Evolutionary conservation across 2,797 vertebrate species (phyloP).

Genomic region (Champsocephalus esox): DNA sequence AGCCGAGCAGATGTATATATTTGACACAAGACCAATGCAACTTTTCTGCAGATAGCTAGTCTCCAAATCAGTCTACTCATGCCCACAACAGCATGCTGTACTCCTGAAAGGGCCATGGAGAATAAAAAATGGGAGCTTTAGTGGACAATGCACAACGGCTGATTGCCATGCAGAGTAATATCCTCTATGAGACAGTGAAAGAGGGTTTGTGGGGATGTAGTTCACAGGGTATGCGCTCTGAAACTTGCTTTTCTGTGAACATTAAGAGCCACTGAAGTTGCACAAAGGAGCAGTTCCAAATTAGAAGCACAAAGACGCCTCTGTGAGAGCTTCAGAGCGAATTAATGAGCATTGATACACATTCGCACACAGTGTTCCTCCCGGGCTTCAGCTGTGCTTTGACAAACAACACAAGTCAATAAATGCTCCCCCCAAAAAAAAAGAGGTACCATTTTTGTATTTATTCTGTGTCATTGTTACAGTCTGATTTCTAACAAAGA

Average conservation of each 20-base stretch:
- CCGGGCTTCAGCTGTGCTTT: constrained; percentile 58
- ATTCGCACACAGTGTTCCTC: constrained; percentile 76
- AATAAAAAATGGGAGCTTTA: constrained; percentile 50
- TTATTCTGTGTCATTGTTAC: not conserved
- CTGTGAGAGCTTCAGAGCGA: constrained; percentile 80
- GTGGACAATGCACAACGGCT: constrained; percentile 69
- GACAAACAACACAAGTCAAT: constrained; percentile 47
- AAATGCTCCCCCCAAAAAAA: constrained; percentile 15
- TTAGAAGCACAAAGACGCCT: constrained; percentile 83
- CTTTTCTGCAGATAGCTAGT: constrained; percentile 24
- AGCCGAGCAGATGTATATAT: constrained; percentile 25
- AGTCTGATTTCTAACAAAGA: not conserved
- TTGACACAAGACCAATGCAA: constrained; percentile 16
- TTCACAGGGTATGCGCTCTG: constrained; percentile 76
- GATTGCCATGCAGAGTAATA: constrained; percentile 68
- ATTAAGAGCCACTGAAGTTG: constrained; percentile 78
- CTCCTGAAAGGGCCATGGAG: constrained; percentile 36
- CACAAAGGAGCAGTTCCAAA: constrained; percentile 84
- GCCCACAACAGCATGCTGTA: constrained; percentile 17
- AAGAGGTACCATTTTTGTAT: not conserved
- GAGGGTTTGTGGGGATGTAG: constrained; percentile 70
- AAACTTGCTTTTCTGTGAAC: constrained; percentile 74
- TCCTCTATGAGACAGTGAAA: constrained; percentile 65
- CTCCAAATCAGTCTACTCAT: constrained; percentile 24
- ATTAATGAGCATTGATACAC: constrained; percentile 84